Evolutionary conservation across 2,113 vertebrate genomes (phyloP).

Genomic region (Buteo buteo): DNA sequence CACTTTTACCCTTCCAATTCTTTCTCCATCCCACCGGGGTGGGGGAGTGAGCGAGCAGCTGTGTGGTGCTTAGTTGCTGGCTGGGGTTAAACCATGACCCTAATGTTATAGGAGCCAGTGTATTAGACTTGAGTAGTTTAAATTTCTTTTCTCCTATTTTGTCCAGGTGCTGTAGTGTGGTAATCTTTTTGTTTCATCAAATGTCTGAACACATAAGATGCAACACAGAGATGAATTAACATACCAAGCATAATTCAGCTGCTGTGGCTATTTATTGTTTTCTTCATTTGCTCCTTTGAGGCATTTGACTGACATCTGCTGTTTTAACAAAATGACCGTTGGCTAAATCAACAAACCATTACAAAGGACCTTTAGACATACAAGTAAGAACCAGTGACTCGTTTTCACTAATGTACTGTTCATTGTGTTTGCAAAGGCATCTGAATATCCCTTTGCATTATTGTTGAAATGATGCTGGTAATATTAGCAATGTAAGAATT

Average conservation of each 20-base stretch:
- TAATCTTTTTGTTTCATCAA: neutral
- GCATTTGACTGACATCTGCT: neutral
- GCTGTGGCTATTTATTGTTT: neutral
- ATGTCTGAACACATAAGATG: neutral
- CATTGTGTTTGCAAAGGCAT: neutral
- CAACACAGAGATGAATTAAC: neutral
- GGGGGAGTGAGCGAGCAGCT: neutral
- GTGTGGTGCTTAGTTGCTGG: neutral
- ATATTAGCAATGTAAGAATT: neutral
- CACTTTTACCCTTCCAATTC: neutral
- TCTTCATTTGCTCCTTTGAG: neutral
- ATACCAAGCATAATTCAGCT: neutral
- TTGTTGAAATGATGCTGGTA: neutral
- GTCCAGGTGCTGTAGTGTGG: neutral
- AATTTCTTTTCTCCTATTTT: neutral
- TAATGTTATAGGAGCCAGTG: neutral
- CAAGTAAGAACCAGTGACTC: neutral
- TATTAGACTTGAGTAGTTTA: neutral
- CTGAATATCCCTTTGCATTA: neutral
- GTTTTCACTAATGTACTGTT: neutral
- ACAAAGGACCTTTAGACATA: neutral
- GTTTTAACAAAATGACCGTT: neutral
- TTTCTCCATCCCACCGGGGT: neutral
- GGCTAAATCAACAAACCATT: constrained; percentile 6
- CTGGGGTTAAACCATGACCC: neutral